Conservation (phyloP, 2,113 vertebrate genomes). For the Austrofundulus limnaeus region DNA sequence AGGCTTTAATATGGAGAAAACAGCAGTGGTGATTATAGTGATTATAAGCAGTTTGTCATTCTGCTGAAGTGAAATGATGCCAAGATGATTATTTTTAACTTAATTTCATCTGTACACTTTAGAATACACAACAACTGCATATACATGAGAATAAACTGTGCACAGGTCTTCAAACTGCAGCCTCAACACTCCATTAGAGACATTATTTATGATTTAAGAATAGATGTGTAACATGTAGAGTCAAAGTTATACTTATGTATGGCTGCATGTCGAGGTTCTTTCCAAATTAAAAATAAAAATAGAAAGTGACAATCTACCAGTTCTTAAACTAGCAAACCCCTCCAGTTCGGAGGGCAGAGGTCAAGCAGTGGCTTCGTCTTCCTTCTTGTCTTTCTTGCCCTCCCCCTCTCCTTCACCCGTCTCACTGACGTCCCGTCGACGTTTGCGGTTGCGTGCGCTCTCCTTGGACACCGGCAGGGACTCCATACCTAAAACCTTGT, state of each 20-base stretch:
- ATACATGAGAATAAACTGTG: constrained; percentile 21
- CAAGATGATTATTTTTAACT: constrained; percentile 3
- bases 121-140: constrained; percentile 31
- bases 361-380: constrained; percentile 57
- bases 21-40: constrained; percentile 23
- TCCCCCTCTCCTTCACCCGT: constrained; percentile 60
- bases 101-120: constrained; percentile 29
- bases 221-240: constrained; percentile 52
- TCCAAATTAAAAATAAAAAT: constrained; percentile 50
- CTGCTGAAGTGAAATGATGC: constrained; percentile 43
- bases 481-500: constrained; percentile 79
- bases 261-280: constrained; percentile 58
- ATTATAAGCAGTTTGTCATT: constrained; percentile 44
- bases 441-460: constrained; percentile 75
- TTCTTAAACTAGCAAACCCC: constrained; percentile 44
- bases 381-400: constrained; percentile 76
- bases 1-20: constrained; percentile 27
- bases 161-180: constrained; percentile 21
- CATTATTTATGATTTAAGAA: constrained; percentile 21
- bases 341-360: constrained; percentile 15
- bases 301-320: constrained; percentile 50
- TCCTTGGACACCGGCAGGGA: constrained; percentile 68
- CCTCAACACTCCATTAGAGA: constrained; percentile 1
- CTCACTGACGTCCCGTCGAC: constrained; percentile 61
- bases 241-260: constrained; percentile 58